A percentile compares a stretch with the other conserved stretches of the same genome.
Evolutionary conservation across 1,140 invertebrate species (phyloP).

Genomic region (Temnothorax longispinosus): DNA sequence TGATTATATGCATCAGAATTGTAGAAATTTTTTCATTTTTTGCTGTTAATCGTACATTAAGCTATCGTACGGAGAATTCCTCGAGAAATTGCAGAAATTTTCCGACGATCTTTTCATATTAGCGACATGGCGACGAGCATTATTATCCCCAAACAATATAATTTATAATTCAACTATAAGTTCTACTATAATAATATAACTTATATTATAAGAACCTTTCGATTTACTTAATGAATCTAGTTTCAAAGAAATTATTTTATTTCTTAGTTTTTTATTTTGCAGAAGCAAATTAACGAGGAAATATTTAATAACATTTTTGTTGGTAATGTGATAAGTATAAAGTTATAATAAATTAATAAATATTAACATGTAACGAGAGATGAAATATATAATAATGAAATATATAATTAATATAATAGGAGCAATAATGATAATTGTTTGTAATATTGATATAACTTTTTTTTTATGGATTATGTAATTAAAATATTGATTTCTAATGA

Average conservation of each 20-base stretch:
- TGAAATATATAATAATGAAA: not conserved
- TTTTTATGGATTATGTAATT: not conserved
- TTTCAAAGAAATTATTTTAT: not conserved
- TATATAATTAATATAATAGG: not conserved
- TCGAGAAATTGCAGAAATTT: conserved; percentile 10
- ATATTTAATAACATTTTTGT: not conserved
- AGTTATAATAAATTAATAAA: not conserved
- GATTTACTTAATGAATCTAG: not conserved
- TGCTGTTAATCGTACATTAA: conserved; percentile 40
- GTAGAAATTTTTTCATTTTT: conserved; percentile 13
- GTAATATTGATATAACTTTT: conserved; percentile 7
- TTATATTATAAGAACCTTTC: not conserved
- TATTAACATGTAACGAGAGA: conserved; percentile 7
- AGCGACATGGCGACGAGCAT: conserved; percentile 53
- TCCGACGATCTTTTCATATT: conserved; percentile 40
- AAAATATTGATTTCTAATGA: not conserved
- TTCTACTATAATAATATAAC: not conserved
- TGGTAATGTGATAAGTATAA: not conserved
- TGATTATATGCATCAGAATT: conserved; percentile 28
- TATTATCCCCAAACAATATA: conserved; percentile 62
- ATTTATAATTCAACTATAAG: not conserved
- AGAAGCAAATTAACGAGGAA: not conserved
- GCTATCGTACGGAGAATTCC: conserved; percentile 34
- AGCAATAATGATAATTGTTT: not conserved
- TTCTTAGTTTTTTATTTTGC: not conserved